Conservation (phyloP, 2,797 vertebrate genomes). For the Merluccius polli region DNA sequence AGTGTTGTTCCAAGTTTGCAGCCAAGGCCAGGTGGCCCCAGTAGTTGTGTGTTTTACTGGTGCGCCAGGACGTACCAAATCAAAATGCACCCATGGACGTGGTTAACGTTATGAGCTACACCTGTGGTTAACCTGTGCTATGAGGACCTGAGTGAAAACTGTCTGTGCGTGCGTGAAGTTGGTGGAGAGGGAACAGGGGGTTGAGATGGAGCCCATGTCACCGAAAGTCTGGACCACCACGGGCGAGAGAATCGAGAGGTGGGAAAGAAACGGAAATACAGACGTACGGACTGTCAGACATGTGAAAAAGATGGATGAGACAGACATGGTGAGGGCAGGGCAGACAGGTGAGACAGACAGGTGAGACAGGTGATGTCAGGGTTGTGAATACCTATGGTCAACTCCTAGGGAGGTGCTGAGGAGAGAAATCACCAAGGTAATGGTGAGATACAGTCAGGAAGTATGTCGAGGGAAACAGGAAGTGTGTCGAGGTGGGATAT, state of each 20-base stretch:
- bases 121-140: background rate
- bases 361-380: conserved; percentile 43
- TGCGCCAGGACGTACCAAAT: background rate
- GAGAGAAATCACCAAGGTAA: conserved; percentile 76
- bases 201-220: background rate
- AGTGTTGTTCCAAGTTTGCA: background rate
- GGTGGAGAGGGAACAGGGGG: background rate
- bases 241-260: background rate
- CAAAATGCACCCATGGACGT: background rate
- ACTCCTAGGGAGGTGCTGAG: conserved; percentile 86
- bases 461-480: conserved; percentile 60
- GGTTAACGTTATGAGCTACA: background rate
- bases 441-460: conserved; percentile 56
- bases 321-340: conserved; percentile 36
- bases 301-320: conserved; percentile 27
- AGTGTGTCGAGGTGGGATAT: conserved; percentile 38
- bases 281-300: background rate
- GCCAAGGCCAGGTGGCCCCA: background rate
- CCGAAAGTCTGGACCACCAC: background rate
- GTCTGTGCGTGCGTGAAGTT: background rate
- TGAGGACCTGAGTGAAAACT: background rate
- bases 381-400: conserved; percentile 86
- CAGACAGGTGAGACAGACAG: conserved; percentile 33
- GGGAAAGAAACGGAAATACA: background rate
- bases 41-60: background rate